phyloP scores from a whole-genome alignment of 1,140 invertebrate species.

The Neodiprion lecontei region DNA sequence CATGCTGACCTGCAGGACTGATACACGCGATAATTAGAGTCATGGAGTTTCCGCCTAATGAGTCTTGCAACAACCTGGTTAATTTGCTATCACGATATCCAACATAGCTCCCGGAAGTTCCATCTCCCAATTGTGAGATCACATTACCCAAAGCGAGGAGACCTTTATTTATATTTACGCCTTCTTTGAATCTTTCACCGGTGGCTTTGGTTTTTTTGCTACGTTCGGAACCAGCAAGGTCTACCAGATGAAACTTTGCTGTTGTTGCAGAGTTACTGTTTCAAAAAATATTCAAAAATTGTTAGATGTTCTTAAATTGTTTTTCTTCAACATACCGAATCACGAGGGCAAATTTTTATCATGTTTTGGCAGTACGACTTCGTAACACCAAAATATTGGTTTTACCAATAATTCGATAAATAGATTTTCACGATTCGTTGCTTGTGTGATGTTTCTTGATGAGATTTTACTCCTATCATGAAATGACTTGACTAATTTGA shows the following conservation, averaged over 20 bases:
- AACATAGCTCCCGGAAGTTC: conserved; percentile 72
- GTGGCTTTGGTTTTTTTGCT: conserved; percentile 91
- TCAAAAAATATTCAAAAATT: too few species aligned
- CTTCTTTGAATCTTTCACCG: conserved; percentile 91
- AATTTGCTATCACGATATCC: conserved; percentile 92
- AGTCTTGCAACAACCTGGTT: conserved; percentile 90
- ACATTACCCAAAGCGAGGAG: conserved; percentile 91
- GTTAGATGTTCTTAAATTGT: too few species aligned
- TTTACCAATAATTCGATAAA: too few species aligned
- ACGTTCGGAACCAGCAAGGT: conserved; percentile 92
- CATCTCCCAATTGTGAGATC: conserved; percentile 86
- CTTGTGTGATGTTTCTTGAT: too few species aligned
- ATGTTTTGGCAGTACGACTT: too few species aligned
- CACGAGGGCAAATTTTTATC: too few species aligned
- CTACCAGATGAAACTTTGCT: conserved; percentile 87
- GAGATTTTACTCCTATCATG: too few species aligned
- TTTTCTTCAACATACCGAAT: too few species aligned
- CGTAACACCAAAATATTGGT: too few species aligned
- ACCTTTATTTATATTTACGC: conserved; percentile 93
- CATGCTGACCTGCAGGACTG: conserved; percentile 73
- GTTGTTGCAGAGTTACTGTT: conserved; percentile 72
- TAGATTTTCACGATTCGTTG: too few species aligned
- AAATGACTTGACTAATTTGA: too few species aligned
- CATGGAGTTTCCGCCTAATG: conserved; percentile 89
- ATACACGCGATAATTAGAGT: conserved; percentile 95